Evolutionary conservation across 2,888 invertebrate species (phyloP).

Genomic region (Drosophila kokeensis): DNA sequence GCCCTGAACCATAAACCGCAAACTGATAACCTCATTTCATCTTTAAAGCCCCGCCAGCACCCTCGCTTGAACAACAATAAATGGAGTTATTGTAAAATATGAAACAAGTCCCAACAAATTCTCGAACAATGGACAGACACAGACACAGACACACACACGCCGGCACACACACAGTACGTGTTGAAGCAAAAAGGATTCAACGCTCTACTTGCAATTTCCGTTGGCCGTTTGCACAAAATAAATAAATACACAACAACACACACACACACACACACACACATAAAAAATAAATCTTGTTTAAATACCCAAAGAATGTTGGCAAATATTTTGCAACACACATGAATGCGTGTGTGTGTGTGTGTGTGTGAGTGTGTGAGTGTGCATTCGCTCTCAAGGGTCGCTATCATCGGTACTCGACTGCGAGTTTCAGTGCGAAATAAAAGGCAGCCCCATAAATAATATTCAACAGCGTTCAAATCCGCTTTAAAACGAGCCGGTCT

Average conservation of each 20-base stretch:
- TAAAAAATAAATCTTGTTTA: constrained; percentile 78
- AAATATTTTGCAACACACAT: constrained; percentile 64
- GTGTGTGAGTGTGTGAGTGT: constrained; percentile 19
- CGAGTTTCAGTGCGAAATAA: constrained; percentile 52
- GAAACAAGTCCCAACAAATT: constrained; percentile 80
- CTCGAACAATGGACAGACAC: constrained; percentile 69
- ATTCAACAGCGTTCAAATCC: constrained; percentile 76
- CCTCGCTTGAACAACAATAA: constrained; percentile 52
- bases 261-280: neutral
- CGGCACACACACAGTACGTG: constrained; percentile 53
- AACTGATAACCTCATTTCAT: constrained; percentile 73
- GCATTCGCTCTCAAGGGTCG: constrained; percentile 62
- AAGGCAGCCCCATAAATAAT: constrained; percentile 73
- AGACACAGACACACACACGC: constrained; percentile 10
- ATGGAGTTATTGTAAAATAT: constrained; percentile 80
- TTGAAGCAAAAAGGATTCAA: constrained; percentile 81
- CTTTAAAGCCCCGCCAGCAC: constrained; percentile 62
- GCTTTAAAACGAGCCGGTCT: constrained; percentile 69
- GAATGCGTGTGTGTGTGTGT: constrained; percentile 1
- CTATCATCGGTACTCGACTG: constrained; percentile 43
- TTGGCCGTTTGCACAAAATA: constrained; percentile 67
- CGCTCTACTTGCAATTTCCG: constrained; percentile 81
- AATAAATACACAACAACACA: constrained; percentile 43
- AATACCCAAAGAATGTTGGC: constrained; percentile 79
- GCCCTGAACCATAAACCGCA: constrained; percentile 56